Base-by-base conservation (phyloP, 2,797 vertebrate genomes). In the Pyrrhura leucotis region DNA sequence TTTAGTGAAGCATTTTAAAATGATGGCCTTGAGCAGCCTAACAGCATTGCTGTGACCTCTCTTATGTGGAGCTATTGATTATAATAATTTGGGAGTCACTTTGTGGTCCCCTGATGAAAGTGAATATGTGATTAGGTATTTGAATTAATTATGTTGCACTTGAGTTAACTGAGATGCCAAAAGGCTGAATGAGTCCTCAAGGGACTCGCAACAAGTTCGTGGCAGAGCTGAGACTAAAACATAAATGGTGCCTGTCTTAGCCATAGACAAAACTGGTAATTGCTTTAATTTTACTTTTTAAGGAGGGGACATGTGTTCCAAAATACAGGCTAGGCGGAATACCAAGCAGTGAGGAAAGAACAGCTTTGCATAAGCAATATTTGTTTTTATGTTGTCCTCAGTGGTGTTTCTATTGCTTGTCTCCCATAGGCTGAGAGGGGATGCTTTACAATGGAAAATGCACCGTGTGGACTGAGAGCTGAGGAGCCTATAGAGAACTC, bases 121-220 rank as follows among this genome's bases (percentile, higher is more conserved):
- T 6, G 25, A 81, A 88, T 1, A 11, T 47, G 77, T 84, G 78
- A 95, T 94, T 90, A 93, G 66, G 21, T 69, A 62, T 69, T 31
- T 78, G 89, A 94, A 90, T 93, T 89, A 74, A 94, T 94, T 75
- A 76, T 3, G 7, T 73, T 73, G 42, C 50, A 50, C 53, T 78
- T 68, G 75, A 92, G 75, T 85, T 83, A 45, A 73, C 58, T 44
- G 63, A 81, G 88, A 31, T 90, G 88, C 83, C 88, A 75, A 90
- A 92, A 88, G 89, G 91, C 59, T 84, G 44, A 95, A 72, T 45
- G 81, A 74, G 62, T n/a, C 61, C 45, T 67, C 66, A 16, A 10
- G 67, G 72, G 76, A 44, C 67, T 80, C 26, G 1, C 25, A 31
- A 48, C 25, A 48, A 53, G 39, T 59, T 50, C 33, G 59, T 91